These are phyloP conservation scores for Phocides pigmalion DNA, from an alignment of 1,140 invertebrate genomes.

Conservation along the genomic window DNA sequence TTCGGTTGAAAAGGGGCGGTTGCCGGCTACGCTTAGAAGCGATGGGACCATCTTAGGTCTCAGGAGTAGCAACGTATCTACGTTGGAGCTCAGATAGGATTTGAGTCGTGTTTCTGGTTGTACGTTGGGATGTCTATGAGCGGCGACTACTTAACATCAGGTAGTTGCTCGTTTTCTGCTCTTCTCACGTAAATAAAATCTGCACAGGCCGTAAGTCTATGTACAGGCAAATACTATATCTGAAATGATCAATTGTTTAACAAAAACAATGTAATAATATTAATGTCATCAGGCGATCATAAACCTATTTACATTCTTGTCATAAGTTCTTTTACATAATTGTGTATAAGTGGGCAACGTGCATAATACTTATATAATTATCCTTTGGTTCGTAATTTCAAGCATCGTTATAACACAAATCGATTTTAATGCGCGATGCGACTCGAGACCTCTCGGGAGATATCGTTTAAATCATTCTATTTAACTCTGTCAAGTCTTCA, in stretches of 20 bases:
- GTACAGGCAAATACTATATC: too few relatives aligned
- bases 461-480: not conserved
- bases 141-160: too few relatives aligned
- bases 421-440: slow-evolving; percentile 48
- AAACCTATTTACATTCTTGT: slow-evolving; percentile 50
- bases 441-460: slow-evolving; percentile 19
- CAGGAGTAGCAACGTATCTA: too few relatives aligned
- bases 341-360: slow-evolving; percentile 38
- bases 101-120: too few relatives aligned
- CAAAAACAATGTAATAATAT: slow-evolving; percentile 35
- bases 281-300: slow-evolving; percentile 24
- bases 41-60: too few relatives aligned
- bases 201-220: too few relatives aligned
- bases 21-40: too few relatives aligned
- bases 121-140: too few relatives aligned
- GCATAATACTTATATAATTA: slow-evolving; percentile 28
- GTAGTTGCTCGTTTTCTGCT: too few relatives aligned
- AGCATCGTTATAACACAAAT: slow-evolving; percentile 54
- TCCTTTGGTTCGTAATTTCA: slow-evolving; percentile 37
- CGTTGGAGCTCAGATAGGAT: too few relatives aligned
- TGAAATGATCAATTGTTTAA: not conserved
- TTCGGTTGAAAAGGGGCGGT: too few relatives aligned
- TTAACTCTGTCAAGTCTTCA: not conserved
- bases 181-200: too few relatives aligned
- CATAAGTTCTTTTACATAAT: slow-evolving; percentile 46